These are phyloP conservation scores for Drosophila eohydei DNA, from an alignment of 2,888 invertebrate species.

Conservation along the genomic window DNA sequence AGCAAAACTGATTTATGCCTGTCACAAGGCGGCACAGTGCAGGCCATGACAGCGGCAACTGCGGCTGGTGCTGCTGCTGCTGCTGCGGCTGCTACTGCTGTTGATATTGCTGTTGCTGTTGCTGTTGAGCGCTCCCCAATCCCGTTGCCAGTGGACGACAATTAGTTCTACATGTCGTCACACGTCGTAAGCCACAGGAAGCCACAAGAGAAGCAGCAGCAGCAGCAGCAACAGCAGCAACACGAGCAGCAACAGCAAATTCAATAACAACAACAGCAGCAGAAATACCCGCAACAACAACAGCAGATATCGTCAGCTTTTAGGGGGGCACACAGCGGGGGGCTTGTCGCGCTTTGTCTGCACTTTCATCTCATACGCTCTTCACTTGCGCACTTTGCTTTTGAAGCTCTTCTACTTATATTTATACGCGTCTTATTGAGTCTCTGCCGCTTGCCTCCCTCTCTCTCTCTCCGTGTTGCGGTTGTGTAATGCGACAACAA, in stretches of 20 bases:
- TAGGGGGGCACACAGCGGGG: slow-evolving; percentile 42
- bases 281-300: slow-evolving; percentile 19
- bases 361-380: slow-evolving; percentile 66
- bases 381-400: slow-evolving; percentile 44
- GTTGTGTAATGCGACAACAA: slow-evolving; percentile 75
- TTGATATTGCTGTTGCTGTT: slow-evolving; percentile 7
- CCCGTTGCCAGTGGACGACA: slow-evolving; percentile 77
- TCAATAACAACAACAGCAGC: slow-evolving; percentile 6
- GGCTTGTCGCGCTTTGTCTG: slow-evolving; percentile 56
- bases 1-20: slow-evolving; percentile 80
- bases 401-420: slow-evolving; percentile 28
- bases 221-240: slow-evolving; percentile 25
- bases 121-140: slow-evolving; percentile 34
- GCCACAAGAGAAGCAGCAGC: slow-evolving; percentile 57
- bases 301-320: slow-evolving; percentile 39
- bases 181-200: slow-evolving; percentile 84
- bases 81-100: slow-evolving; percentile 2
- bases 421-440: slow-evolving; percentile 7
- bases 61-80: slow-evolving; percentile 5
- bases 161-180: slow-evolving; percentile 83
- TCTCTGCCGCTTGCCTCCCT: not conserved
- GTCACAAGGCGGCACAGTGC: slow-evolving; percentile 68
- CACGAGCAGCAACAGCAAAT: slow-evolving; percentile 13
- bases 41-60: slow-evolving; percentile 58
- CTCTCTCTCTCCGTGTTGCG: slow-evolving; percentile 43